Evolutionary conservation across 2,888 invertebrate genomes (phyloP).

Genomic region (Gastracanthus pulcherrimus): DNA sequence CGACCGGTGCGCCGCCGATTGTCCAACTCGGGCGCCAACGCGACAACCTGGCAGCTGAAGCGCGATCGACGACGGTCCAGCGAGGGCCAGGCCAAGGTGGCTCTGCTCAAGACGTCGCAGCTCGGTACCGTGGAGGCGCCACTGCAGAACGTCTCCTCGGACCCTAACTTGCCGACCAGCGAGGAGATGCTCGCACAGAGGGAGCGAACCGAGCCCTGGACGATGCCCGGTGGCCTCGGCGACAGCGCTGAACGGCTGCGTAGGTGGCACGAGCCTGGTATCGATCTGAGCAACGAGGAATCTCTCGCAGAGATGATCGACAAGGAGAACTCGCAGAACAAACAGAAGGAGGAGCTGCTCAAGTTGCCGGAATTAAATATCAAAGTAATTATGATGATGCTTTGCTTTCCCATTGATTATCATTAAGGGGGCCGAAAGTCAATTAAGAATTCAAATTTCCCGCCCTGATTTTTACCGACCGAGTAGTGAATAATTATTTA

Average conservation of each 20-base stretch:
- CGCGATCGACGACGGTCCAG: constrained; percentile 70
- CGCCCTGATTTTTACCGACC: too few relatives aligned
- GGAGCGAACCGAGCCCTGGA: constrained; percentile 57
- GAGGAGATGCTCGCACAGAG: constrained; percentile 55
- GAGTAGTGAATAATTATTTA: too few relatives aligned
- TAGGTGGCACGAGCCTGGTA: constrained; percentile 67
- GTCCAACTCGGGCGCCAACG: constrained; percentile 78
- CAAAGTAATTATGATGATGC: not conserved
- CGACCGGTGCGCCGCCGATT: constrained; percentile 75
- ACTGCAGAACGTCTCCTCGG: constrained; percentile 65
- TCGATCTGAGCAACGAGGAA: constrained; percentile 60
- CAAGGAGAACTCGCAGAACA: constrained; percentile 47
- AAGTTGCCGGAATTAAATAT: constrained; percentile 25
- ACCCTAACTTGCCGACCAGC: constrained; percentile 69
- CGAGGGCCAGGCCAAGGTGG: constrained; percentile 68
- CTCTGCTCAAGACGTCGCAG: not conserved
- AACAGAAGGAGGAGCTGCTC: constrained; percentile 50
- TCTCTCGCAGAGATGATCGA: constrained; percentile 54
- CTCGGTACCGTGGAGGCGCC: constrained; percentile 31
- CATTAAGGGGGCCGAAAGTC: too few relatives aligned
- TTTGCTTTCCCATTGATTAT: too few relatives aligned
- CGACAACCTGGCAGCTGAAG: constrained; percentile 67
- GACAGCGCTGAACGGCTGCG: constrained; percentile 62
- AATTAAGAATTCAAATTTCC: too few relatives aligned
- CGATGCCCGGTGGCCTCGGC: constrained; percentile 26